Conservation (phyloP, 1,140 invertebrate genomes). For the Coenobita brevimanus region DNA sequence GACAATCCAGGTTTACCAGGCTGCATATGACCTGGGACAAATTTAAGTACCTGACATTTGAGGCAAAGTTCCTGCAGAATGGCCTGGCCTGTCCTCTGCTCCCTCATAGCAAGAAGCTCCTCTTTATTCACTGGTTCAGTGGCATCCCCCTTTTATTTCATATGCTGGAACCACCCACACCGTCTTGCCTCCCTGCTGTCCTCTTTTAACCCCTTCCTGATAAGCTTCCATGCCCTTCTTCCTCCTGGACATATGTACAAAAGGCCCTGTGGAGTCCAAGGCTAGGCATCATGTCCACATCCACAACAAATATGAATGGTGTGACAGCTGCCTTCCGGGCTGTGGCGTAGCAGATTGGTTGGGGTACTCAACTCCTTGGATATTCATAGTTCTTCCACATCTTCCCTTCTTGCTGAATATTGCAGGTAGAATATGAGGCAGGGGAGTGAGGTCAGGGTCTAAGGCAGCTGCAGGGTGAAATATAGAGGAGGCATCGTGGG, state of each 20-base stretch:
- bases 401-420: too few species aligned
- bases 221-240: conserved; percentile 69
- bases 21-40: too few species aligned
- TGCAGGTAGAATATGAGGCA: conserved; percentile 17
- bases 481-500: conserved; percentile 27
- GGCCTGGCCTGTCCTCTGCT: conserved; percentile 74
- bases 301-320: conserved; percentile 77
- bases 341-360: conserved; percentile 77
- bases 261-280: conserved; percentile 74
- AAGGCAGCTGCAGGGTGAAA: conserved; percentile 22
- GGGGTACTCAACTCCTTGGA: conserved; percentile 74
- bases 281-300: conserved; percentile 78
- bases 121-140: conserved; percentile 74
- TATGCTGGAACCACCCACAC: conserved; percentile 78
- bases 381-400: conserved; percentile 75
- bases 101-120: conserved; percentile 74
- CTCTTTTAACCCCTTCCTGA: conserved; percentile 71
- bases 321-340: conserved; percentile 75
- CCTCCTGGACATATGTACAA: conserved; percentile 71
- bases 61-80: conserved; percentile 79
- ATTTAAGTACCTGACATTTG: conserved; percentile 76
- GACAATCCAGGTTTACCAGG: too few species aligned
- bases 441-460: conserved; percentile 51
- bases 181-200: too few species aligned
- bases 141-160: conserved; percentile 74